Evolutionary conservation across 2,113 vertebrate species (phyloP).

Genomic region (Chaenogobius annularis): DNA sequence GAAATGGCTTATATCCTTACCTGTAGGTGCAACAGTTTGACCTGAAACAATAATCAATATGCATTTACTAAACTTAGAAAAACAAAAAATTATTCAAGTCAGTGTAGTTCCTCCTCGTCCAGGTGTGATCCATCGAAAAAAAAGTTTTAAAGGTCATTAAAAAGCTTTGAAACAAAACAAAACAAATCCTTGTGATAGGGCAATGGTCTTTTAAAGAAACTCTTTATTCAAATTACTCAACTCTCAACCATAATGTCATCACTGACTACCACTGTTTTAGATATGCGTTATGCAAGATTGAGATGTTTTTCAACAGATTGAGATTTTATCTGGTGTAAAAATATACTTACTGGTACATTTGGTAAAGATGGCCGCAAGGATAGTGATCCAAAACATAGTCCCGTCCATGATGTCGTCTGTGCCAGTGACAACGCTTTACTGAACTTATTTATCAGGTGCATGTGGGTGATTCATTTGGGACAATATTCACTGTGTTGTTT

Average conservation of each 20-base stretch:
- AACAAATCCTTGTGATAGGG: too few relatives aligned
- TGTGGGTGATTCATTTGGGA: too few relatives aligned
- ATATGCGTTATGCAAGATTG: too few relatives aligned
- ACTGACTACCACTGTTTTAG: background rate
- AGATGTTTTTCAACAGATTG: too few relatives aligned
- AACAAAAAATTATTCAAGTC: background rate
- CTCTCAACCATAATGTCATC: background rate
- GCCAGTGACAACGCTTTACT: background rate
- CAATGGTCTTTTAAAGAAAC: too few relatives aligned
- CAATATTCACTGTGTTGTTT: conserved; percentile 19
- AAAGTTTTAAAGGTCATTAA: too few relatives aligned
- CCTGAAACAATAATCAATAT: background rate
- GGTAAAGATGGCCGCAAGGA: conserved; percentile 14
- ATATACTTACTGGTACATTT: conserved; percentile 42
- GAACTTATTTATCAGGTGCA: too few relatives aligned
- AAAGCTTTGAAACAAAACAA: too few relatives aligned
- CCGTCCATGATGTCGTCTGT: conserved; percentile 28
- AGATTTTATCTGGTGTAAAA: background rate
- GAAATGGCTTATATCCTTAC: background rate
- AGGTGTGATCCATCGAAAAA: too few relatives aligned
- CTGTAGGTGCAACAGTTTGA: background rate
- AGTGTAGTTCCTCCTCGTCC: too few relatives aligned
- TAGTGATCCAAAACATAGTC: conserved; percentile 1
- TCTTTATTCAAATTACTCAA: too few relatives aligned
- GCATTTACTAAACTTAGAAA: background rate